Conservation (phyloP, 1,140 invertebrate species). For the Bacillus rossius region DNA sequence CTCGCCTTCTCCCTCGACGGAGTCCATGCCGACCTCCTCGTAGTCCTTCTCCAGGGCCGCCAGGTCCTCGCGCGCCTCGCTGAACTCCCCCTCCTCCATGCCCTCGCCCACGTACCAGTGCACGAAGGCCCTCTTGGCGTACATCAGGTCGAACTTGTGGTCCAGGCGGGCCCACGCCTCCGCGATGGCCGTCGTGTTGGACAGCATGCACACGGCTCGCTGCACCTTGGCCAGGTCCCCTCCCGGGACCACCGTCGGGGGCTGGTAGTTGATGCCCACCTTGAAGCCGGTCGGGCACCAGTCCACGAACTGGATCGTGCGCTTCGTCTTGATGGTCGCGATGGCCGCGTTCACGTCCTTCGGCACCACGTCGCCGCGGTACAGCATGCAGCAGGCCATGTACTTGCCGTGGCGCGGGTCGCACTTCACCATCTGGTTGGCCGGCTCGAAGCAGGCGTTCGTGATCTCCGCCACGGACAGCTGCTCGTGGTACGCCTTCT, state of each 20-base stretch:
- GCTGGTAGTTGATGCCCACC: conserved; percentile 74
- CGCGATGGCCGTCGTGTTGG: conserved; percentile 74
- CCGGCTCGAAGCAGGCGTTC: conserved; percentile 84
- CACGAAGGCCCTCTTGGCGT: conserved; percentile 48
- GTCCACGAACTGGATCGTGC: too few species aligned
- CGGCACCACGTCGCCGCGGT: too few species aligned
- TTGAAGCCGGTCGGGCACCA: too few species aligned
- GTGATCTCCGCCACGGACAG: conserved; percentile 82
- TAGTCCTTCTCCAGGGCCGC: conserved; percentile 53
- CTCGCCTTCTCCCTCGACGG: conserved; percentile 24
- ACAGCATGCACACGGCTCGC: conserved; percentile 68
- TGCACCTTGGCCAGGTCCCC: conserved; percentile 58
- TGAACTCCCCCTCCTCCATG: conserved; percentile 55
- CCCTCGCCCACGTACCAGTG: conserved; percentile 53
- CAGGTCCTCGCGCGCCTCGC: conserved; percentile 53
- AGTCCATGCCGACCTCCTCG: conserved; percentile 46
- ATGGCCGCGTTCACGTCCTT: conserved; percentile 83
- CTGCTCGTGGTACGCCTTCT: conserved; percentile 79
- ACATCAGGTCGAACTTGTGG: conserved; percentile 71
- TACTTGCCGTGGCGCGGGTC: too few species aligned
- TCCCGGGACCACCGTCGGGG: conserved; percentile 71
- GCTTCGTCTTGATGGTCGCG: conserved; percentile 78
- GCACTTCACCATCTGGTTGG: too few species aligned
- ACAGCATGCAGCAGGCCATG: too few species aligned
- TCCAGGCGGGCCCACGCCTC: conserved; percentile 73